A percentile compares a stretch with the other conserved stretches of the same genome.
Evolutionary conservation across 2,888 invertebrate species (phyloP).

Genomic region (Zhuqinia jingwanae): DNA sequence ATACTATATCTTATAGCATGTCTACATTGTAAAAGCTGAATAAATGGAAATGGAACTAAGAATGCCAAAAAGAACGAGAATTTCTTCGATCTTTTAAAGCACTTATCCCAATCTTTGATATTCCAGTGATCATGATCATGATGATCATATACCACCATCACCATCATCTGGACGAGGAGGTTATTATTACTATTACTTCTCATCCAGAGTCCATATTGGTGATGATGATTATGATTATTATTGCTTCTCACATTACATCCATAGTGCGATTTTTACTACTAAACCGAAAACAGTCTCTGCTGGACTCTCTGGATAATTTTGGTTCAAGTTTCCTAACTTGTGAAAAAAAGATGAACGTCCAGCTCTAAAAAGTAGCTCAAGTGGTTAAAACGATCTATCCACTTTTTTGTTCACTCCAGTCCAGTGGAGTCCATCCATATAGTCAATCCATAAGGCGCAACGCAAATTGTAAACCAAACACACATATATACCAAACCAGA

Average conservation of each 20-base stretch:
- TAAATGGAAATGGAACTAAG: too few species aligned
- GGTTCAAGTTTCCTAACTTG: neutral
- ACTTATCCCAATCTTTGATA: neutral
- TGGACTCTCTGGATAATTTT: neutral
- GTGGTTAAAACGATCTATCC: constrained; percentile 32
- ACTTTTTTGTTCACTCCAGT: neutral
- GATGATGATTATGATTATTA: neutral
- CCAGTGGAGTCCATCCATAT: neutral
- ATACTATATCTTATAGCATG: too few species aligned
- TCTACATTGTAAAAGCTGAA: too few species aligned
- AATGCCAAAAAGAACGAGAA: too few species aligned
- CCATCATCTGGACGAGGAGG: neutral
- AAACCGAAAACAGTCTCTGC: neutral
- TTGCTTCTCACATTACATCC: constrained; percentile 20
- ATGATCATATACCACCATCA: too few species aligned
- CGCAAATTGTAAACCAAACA: too few species aligned
- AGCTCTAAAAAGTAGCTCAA: constrained; percentile 44
- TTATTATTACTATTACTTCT: constrained; percentile 15
- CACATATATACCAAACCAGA: neutral
- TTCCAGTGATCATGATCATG: neutral
- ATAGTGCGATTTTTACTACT: neutral
- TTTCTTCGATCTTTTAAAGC: neutral
- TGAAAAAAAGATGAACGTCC: too few species aligned
- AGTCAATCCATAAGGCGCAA: neutral
- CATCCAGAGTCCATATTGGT: neutral